phyloP scores from a whole-genome alignment of 2,888 invertebrate species.

The Gortyna flavago region DNA sequence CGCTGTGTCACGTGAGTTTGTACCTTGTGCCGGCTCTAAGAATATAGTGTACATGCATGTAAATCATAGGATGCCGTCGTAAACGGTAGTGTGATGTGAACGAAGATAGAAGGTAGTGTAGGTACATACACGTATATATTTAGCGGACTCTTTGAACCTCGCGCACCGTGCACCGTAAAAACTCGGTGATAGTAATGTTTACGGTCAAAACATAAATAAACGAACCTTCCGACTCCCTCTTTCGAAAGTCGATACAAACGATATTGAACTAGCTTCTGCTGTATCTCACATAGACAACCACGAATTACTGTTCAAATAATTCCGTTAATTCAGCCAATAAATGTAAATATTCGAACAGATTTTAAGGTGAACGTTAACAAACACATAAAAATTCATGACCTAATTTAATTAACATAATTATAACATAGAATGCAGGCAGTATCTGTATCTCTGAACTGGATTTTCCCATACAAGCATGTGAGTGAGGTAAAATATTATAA shows the following conservation, averaged over 20 bases:
- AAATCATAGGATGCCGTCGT: conserved; percentile 69
- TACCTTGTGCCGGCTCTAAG: conserved; percentile 65
- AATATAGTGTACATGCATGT: conserved; percentile 72
- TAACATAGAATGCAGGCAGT: conserved; percentile 36
- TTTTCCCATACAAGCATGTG: conserved; percentile 43
- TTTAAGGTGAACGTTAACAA: conserved; percentile 15
- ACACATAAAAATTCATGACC: conserved; percentile 47
- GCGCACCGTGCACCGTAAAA: conserved; percentile 48
- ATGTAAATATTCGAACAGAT: conserved; percentile 28
- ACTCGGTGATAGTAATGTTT: conserved; percentile 54
- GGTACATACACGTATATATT: conserved; percentile 38
- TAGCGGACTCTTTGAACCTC: conserved; percentile 61
- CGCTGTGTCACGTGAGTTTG: conserved; percentile 31
- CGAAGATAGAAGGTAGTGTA: conserved; percentile 28
- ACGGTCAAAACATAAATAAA: conserved; percentile 59
- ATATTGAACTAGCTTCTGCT: conserved; percentile 39
- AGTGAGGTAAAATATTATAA: conserved; percentile 46
- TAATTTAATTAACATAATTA: conserved; percentile 59
- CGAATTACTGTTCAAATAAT: conserved; percentile 36
- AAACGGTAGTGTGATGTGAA: conserved; percentile 30
- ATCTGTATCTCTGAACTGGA: conserved; percentile 41
- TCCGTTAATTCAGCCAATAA: conserved; percentile 30
- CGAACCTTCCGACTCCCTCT: conserved; percentile 22
- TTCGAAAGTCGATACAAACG: conserved; percentile 29
- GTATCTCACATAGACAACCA: conserved; percentile 34